phyloP scores from a whole-genome alignment of 2,113 vertebrate species.

The Cynocephalus volans region DNA sequence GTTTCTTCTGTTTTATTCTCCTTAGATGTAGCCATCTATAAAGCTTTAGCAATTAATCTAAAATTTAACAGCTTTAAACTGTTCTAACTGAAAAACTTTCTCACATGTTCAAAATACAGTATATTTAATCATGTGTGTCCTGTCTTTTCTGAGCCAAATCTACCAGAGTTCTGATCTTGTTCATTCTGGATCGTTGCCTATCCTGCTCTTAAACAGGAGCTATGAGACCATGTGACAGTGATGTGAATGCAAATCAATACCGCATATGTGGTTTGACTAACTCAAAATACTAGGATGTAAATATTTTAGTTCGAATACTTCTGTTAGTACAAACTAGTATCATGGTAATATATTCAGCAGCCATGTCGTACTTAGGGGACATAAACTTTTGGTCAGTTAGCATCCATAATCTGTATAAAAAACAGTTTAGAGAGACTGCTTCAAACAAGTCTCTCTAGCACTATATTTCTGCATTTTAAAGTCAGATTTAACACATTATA shows the following conservation, averaged over 20 bases:
- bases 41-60: conserved; percentile 27
- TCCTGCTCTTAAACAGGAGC: not conserved
- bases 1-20: not conserved
- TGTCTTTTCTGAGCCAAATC: conserved; percentile 23
- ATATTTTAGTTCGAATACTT: not conserved
- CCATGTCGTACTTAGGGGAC: not conserved
- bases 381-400: not conserved
- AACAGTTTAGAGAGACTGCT: not conserved
- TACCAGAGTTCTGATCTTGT: not conserved
- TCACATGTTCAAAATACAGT: not conserved
- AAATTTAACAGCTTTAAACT: conserved; percentile 33
- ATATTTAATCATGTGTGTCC: not conserved
- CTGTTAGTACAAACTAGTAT: not conserved
- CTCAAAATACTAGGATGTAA: not conserved
- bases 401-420: not conserved
- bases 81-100: conserved; percentile 34
- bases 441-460: not conserved
- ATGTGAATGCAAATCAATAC: not conserved
- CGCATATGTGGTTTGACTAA: not conserved
- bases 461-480: conserved; percentile 33
- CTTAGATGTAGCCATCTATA: not conserved
- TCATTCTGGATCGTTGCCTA: not conserved
- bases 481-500: not conserved
- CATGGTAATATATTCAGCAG: not conserved
- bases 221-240: not conserved